Base-by-base conservation (phyloP, 2,113 vertebrate genomes). In the Ciconia stormi region DNA sequence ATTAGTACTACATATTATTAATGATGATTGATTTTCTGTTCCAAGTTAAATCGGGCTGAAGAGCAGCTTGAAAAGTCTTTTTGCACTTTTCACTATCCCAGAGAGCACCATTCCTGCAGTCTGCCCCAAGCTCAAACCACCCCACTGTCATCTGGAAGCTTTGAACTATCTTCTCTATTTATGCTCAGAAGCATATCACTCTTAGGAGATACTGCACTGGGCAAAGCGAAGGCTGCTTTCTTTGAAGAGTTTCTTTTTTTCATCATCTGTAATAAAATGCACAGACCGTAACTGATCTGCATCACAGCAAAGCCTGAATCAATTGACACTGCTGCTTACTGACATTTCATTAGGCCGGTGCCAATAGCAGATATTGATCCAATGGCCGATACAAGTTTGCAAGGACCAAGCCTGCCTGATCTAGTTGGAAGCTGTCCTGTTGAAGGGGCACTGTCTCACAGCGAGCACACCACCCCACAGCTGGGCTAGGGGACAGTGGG, bases 351-450 rank as follows among this genome's bases (percentile, higher is more conserved):
- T 82, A 94, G 61, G 38, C 66, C 77, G 22, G 32, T 89, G 86
- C 83, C 93, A 78, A 79, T 61, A 87, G 93, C 34, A 71, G 70
- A 13, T 94, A 94, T 89, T 70, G 95, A 97, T 87, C 81, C 73
- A 23, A 22, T 1, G 2, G 52, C 49, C 15, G 2, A 23, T 87
- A 3, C 0, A 34, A 42, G 42, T 72, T 72, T 84, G 69, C 29
- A 42, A 56, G 77, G 81, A 65, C 85, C 80, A 62, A n/a, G 17
- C 15, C 58, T 73, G 36, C 34, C 65, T 56, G 55, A 32, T 93
- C 19, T 72, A 22, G 36, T 2, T 94, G 66, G 69, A 79, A 84
- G 4, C 50, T 36, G 47, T 84, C 30, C 66, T 14, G 7, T 44
- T 73, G 70, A 16, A 69, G 46, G 10, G 61, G 6, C n/a, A n/a